Conservation (phyloP, 1,140 invertebrate species). For the Meloidogyne exigua region DNA sequence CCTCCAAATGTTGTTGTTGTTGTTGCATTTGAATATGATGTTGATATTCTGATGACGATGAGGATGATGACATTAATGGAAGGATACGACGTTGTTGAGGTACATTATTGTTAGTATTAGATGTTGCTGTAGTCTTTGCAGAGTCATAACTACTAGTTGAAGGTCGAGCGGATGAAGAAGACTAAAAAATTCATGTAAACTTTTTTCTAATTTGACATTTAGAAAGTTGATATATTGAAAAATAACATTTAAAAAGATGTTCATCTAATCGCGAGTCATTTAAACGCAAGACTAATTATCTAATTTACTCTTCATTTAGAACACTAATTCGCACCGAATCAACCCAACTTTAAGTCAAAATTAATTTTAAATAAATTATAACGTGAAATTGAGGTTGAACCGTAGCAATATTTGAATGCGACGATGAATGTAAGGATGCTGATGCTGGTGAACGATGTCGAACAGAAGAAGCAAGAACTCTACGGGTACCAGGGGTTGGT, state of each 20-base stretch:
- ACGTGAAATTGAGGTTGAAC: not conserved
- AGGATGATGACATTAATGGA: not conserved
- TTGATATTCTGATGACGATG: not conserved
- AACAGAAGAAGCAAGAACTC: not conserved
- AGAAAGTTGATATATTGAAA: no score
- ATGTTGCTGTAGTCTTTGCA: not conserved
- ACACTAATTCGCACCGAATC: no score
- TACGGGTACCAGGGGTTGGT: not conserved
- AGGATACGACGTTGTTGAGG: not conserved
- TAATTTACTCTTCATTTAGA: no score
- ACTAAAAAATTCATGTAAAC: not conserved
- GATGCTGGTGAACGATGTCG: not conserved
- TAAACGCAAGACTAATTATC: no score
- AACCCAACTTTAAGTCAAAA: no score
- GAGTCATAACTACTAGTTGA: not conserved
- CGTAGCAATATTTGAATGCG: not conserved
- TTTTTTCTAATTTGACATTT: not conserved
- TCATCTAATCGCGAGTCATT: no score
- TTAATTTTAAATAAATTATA: not conserved
- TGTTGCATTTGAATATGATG: not conserved
- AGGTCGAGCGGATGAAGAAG: not conserved
- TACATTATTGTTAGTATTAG: not conserved
- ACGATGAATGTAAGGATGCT: not conserved
- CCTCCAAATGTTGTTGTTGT: not conserved
- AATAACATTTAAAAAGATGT: no score